Conservation (phyloP, 2,113 vertebrate species). For the Thamnaconus septentrionalis region DNA sequence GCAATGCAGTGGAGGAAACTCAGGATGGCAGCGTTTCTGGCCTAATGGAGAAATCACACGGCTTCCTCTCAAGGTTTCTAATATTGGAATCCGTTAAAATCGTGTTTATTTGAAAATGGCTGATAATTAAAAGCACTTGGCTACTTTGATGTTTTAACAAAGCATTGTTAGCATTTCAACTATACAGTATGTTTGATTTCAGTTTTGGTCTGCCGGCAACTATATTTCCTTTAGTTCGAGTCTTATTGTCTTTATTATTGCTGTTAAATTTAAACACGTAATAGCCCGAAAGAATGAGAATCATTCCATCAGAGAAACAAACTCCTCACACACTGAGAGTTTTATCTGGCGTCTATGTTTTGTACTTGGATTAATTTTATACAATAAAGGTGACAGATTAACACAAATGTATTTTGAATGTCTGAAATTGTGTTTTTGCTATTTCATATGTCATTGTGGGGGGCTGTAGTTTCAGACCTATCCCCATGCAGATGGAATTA, state of each 20-base stretch:
- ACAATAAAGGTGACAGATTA: slow-evolving; percentile 47
- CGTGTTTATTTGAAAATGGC: neutral
- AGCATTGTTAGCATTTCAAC: neutral
- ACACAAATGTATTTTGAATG: slow-evolving; percentile 3
- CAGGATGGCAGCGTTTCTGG: slow-evolving; percentile 27
- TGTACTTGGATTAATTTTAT: slow-evolving; percentile 17
- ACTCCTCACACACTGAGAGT: neutral
- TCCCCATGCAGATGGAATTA: slow-evolving; percentile 58
- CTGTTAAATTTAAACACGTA: neutral
- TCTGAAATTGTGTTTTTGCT: neutral
- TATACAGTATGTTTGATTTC: slow-evolving; percentile 1
- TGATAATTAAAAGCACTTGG: neutral
- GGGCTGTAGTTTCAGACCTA: slow-evolving; percentile 56
- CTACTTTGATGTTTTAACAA: slow-evolving; percentile 26
- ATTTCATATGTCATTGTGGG: slow-evolving; percentile 28
- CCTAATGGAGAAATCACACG: slow-evolving; percentile 1
- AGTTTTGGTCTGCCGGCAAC: no score
- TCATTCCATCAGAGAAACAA: neutral
- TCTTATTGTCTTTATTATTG: no score
- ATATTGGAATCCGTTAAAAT: slow-evolving; percentile 5
- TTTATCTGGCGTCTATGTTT: neutral
- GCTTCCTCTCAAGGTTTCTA: slow-evolving; percentile 7
- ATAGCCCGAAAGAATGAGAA: slow-evolving; percentile 1
- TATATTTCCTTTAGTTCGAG: no score
- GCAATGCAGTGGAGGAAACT: slow-evolving; percentile 13